Percentiles rank a stretch among this genome's conserved stretches.
These are phyloP conservation scores for Eremobia ochroleuca DNA, from an alignment of 2,888 invertebrate genomes.

Conservation along the genomic window DNA sequence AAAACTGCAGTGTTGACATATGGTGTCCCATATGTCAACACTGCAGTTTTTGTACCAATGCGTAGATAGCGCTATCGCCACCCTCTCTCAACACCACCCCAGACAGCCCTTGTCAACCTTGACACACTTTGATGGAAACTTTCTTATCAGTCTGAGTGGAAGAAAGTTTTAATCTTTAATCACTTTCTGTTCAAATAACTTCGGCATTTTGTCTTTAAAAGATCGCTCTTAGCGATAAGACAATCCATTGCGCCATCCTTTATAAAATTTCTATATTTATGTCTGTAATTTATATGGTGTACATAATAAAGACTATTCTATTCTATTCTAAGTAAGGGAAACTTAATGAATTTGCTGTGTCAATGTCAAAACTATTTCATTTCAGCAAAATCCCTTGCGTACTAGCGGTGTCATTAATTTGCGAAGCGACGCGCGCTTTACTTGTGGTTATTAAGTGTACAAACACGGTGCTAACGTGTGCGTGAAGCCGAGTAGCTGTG, in stretches of 20 bases:
- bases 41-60: constrained; percentile 33
- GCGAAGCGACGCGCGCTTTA: not conserved
- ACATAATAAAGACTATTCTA: no score
- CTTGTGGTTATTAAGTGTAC: not conserved
- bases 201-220: no score
- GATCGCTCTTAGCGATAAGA: no score
- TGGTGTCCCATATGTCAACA: constrained; percentile 9
- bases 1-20: no score
- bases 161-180: constrained; percentile 20
- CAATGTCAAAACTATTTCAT: not conserved
- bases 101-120: constrained; percentile 34
- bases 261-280: no score
- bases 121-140: constrained; percentile 15
- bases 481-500: no score
- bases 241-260: no score
- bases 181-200: constrained; percentile 5
- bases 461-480: not conserved
- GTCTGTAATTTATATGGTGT: no score
- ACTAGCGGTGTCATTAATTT: no score
- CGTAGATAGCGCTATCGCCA: constrained; percentile 35
- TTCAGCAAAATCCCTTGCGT: no score
- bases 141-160: not conserved
- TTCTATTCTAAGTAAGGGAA: fast-evolving
- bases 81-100: constrained; percentile 26
- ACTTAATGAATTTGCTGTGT: not conserved